Evolutionary conservation across 2,113 vertebrate species (phyloP), one percentile per base, ranked within the genome.

Genomic region (Sinocyclocheilus anshuiensis): DNA sequence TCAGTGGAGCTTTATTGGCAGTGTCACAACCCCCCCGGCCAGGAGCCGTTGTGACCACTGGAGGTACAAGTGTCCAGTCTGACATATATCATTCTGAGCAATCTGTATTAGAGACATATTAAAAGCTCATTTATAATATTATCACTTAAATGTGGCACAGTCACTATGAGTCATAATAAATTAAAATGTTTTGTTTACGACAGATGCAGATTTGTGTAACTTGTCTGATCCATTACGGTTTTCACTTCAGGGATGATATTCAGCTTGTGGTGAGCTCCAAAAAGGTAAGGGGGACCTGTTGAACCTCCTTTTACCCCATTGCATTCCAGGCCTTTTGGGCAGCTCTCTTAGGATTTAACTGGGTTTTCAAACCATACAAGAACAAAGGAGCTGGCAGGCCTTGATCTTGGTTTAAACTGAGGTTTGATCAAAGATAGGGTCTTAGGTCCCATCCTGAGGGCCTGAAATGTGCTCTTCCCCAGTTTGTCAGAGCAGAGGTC

Each of bases 391-490:
- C 74, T 77, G 78, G 72, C 86, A 72, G 59, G 69, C 78, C 84
- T 87, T 86, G 83, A 90, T 87, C 81, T 83, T 83, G 67, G 55
- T 79, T 45, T 79, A 81, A 78, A 67, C 81, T 74, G 15, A 77
- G 57, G 26, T 79, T 71, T 88, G 86, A 89, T 88, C 84, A 87
- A 88, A 87, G 88, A 87, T 85, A 61, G 77, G n/a, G 18, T 77
- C 77, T 39, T 75, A 63, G 55, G 77, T 84, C 84, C 78, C 83
- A 86, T 84, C 83, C 74, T 78, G 36, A 86, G 79, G 65, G 83
- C 29, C 76, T 78, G 82, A 50, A 67, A 61, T 65, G 33, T 77
- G 65, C 63, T 79, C 53, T 57, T 87, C 85, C 75, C 36, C 26
- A 61, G 84, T 69, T 71, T 86, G 82, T 87, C 86, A 87, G 84